These are phyloP conservation scores for Nothobranchius furzeri DNA, from an alignment of 2,113 vertebrate genomes.

Conservation along the genomic window DNA sequence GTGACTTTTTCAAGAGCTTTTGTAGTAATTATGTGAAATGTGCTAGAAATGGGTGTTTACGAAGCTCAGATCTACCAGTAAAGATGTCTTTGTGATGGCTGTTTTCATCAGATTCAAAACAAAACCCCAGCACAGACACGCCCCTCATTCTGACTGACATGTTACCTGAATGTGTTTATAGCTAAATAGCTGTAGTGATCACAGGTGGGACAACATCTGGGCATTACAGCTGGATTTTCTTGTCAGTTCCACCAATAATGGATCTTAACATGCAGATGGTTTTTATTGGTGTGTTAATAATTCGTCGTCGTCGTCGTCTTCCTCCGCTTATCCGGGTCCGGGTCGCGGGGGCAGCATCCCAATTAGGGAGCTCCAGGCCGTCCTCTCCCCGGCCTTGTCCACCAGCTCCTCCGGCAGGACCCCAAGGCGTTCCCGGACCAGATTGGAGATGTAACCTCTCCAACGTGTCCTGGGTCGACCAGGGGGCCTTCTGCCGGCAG, in stretches of 20 bases:
- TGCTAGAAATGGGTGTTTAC: conserved; percentile 41
- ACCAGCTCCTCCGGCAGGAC: too few species aligned
- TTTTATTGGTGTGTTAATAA: conserved; percentile 1
- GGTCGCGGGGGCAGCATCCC: too few species aligned
- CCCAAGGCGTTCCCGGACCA: too few species aligned
- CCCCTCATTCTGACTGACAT: conserved; percentile 11
- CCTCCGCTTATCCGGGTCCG: too few species aligned
- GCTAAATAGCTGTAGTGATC: background rate
- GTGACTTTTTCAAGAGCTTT: conserved; percentile 38
- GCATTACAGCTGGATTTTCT: conserved; percentile 19
- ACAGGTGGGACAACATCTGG: conserved; percentile 24
- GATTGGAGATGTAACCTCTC: too few species aligned
- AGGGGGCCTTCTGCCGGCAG: too few species aligned
- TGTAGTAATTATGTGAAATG: conserved; percentile 8
- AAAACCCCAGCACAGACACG: background rate
- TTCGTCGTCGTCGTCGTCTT: too few species aligned
- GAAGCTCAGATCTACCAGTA: conserved; percentile 20
- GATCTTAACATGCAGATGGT: background rate
- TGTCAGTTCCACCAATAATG: conserved; percentile 25
- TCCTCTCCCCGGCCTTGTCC: too few species aligned
- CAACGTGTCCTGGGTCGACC: too few species aligned
- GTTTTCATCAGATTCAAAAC: background rate
- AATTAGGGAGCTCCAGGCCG: too few species aligned
- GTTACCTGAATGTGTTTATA: conserved; percentile 24
- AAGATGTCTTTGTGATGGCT: conserved; percentile 4